These are phyloP conservation scores for Temnothorax unifasciatus DNA, from an alignment of 2,888 invertebrate genomes.

Conservation along the genomic window DNA sequence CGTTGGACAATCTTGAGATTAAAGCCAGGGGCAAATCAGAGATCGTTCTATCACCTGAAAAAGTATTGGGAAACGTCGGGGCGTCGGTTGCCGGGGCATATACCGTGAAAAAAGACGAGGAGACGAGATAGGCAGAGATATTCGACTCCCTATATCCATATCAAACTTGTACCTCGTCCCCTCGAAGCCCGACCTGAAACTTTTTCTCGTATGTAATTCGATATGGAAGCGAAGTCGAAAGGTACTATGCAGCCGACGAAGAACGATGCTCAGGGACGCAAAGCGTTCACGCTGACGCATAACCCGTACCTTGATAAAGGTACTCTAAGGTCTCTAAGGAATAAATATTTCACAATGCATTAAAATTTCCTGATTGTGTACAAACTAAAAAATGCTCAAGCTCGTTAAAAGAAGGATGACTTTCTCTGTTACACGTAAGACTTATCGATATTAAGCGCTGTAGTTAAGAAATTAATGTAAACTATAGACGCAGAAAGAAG, in stretches of 20 bases:
- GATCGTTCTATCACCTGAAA: slow-evolving; percentile 73
- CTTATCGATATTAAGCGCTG: not conserved
- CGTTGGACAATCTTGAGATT: slow-evolving; percentile 77
- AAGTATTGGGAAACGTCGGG: slow-evolving; percentile 62
- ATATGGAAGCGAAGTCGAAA: slow-evolving; percentile 77
- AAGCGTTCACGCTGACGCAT: slow-evolving; percentile 67
- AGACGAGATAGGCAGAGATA: slow-evolving; percentile 68
- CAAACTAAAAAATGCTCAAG: not conserved
- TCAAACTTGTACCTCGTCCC: slow-evolving; percentile 78
- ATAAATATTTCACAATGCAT: slow-evolving; percentile 46
- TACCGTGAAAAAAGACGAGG: slow-evolving; percentile 66
- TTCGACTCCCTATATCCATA: slow-evolving; percentile 77
- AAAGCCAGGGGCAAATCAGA: slow-evolving; percentile 75
- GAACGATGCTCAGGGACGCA: slow-evolving; percentile 60
- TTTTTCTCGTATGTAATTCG: slow-evolving; percentile 81
- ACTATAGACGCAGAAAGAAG: not conserved
- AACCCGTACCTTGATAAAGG: slow-evolving; percentile 66
- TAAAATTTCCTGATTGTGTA: slow-evolving; percentile 20
- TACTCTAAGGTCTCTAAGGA: slow-evolving; percentile 44
- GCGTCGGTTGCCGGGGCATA: slow-evolving; percentile 61
- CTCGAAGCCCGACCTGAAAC: slow-evolving; percentile 75
- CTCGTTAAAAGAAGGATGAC: not conserved
- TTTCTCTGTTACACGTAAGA: not conserved
- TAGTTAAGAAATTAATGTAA: not conserved
- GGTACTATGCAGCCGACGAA: slow-evolving; percentile 66